phyloP scores from a whole-genome alignment of 2,113 vertebrate genomes.

The Talpa occidentalis region DNA sequence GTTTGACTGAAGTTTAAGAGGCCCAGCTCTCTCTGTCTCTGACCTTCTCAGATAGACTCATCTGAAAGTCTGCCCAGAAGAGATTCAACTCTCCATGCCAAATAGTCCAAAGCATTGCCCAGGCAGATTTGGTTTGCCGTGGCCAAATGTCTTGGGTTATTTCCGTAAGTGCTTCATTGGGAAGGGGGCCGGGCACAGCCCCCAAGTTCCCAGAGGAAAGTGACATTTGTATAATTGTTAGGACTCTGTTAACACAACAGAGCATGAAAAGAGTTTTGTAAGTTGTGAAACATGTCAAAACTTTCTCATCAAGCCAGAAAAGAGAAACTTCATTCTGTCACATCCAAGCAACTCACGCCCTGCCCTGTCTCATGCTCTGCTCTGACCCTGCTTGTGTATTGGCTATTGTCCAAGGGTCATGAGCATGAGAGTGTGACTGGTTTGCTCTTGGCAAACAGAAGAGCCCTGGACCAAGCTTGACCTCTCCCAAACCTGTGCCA shows the following conservation, averaged over 20 bases:
- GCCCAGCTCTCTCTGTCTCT: neutral
- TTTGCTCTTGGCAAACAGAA: neutral
- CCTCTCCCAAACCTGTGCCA: neutral
- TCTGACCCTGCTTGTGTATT: neutral
- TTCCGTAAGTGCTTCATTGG: constrained; percentile 34
- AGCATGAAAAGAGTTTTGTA: neutral
- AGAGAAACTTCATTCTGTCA: neutral
- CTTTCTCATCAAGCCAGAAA: constrained; percentile 29
- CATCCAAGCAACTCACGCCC: neutral
- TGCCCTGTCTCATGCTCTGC: neutral
- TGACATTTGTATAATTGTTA: neutral
- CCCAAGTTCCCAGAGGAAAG: neutral
- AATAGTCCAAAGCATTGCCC: constrained; percentile 44
- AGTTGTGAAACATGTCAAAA: neutral
- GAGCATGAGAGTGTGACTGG: neutral
- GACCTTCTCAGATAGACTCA: constrained; percentile 45
- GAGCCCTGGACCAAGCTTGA: neutral
- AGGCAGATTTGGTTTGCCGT: neutral
- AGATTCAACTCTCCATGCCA: neutral
- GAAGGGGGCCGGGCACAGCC: neutral
- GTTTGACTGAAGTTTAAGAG: neutral
- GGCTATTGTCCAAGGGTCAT: neutral
- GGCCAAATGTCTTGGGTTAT: constrained; percentile 7
- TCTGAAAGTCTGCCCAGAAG: constrained; percentile 28
- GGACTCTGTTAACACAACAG: neutral